Conservation (phyloP, 2,888 invertebrate genomes). For the Trissolcus japonicus region DNA sequence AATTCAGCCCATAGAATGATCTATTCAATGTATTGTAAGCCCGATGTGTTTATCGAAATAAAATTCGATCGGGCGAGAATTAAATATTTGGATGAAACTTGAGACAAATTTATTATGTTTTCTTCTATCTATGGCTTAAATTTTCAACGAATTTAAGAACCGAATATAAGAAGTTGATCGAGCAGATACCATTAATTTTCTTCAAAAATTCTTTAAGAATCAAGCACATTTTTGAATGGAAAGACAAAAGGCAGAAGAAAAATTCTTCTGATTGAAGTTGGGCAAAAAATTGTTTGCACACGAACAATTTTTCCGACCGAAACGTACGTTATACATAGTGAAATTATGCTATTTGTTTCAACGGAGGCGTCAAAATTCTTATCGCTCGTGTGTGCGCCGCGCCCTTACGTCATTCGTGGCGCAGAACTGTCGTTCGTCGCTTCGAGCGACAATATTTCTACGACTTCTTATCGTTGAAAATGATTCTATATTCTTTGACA, state of each 20-base stretch:
- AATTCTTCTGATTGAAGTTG: no score
- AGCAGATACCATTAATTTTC: no score
- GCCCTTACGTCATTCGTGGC: slow-evolving; percentile 65
- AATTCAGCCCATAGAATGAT: slow-evolving; percentile 12
- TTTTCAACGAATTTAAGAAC: no score
- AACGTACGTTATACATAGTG: no score
- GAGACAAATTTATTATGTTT: no score
- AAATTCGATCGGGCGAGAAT: slow-evolving; percentile 1
- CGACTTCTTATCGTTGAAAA: slow-evolving; percentile 41
- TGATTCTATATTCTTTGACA: slow-evolving; percentile 29
- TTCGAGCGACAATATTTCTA: slow-evolving; percentile 39
- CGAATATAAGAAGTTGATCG: no score
- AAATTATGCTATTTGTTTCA: slow-evolving; percentile 57
- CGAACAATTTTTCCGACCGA: background rate
- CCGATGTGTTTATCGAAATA: background rate
- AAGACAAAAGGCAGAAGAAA: no score
- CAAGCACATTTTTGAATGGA: no score
- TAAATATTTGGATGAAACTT: background rate
- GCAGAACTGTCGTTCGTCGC: slow-evolving; percentile 56
- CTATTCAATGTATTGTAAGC: slow-evolving; percentile 9
- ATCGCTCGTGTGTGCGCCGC: slow-evolving; percentile 61
- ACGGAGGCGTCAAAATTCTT: slow-evolving; percentile 71
- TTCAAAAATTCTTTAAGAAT: no score
- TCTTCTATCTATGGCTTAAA: no score
- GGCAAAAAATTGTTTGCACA: background rate